Evolutionary conservation across 2,888 invertebrate species (phyloP).

Genomic region (Ochropleura leucogaster): DNA sequence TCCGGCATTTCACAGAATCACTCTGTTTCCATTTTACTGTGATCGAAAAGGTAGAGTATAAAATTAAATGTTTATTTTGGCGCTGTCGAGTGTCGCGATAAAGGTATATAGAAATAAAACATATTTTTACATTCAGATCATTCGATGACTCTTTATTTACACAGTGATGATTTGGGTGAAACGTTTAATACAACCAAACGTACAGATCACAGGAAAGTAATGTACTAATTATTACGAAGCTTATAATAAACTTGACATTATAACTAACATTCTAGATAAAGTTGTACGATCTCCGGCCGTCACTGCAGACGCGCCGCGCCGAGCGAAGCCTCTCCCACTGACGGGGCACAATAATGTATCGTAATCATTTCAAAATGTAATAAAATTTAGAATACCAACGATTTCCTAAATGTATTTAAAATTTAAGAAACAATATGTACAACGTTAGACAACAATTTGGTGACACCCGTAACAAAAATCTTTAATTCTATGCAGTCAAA

Average conservation of each 20-base stretch:
- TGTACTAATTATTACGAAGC: conserved; percentile 79
- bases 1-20: conserved; percentile 47
- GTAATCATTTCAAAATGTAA: conserved; percentile 74
- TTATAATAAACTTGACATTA: conserved; percentile 73
- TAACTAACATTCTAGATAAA: conserved; percentile 73
- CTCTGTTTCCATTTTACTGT: conserved; percentile 45
- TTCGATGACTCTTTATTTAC: conserved; percentile 90
- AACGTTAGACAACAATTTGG: conserved; percentile 70
- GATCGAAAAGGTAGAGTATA: conserved; percentile 40
- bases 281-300: conserved; percentile 64
- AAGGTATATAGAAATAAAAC: conserved; percentile 78
- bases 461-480: conserved; percentile 70
- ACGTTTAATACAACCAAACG: conserved; percentile 82
- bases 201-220: conserved; percentile 85
- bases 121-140: conserved; percentile 86
- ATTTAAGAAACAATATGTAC: conserved; percentile 78
- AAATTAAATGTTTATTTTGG: conserved; percentile 37
- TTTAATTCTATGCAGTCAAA: conserved; percentile 89
- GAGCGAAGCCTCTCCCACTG: conserved; percentile 56
- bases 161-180: conserved; percentile 83
- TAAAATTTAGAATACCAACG: conserved; percentile 84
- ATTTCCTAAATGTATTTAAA: conserved; percentile 74
- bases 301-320: conserved; percentile 56
- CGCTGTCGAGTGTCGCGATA: not conserved
- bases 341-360: conserved; percentile 67